A percentile compares a stretch with the other conserved stretches of the same genome.
These are phyloP conservation scores for Drosophila azteca DNA, from an alignment of 1,140 invertebrate genomes.

Conservation along the genomic window DNA sequence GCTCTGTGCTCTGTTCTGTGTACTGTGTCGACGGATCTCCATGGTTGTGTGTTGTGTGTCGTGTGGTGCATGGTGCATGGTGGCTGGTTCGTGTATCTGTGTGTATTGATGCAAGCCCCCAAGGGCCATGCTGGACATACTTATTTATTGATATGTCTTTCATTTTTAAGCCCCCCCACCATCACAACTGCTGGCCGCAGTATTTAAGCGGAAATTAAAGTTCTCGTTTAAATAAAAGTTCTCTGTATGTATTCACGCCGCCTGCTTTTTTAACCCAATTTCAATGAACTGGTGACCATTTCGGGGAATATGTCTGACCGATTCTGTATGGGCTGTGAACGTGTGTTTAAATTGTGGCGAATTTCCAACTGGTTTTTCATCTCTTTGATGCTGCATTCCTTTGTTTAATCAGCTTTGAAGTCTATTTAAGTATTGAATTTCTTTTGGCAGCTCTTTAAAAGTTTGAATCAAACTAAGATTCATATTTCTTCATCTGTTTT, in stretches of 20 bases:
- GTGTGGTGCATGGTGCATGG: neutral
- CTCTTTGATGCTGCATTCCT: too few species aligned
- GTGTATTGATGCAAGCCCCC: constrained; percentile 3
- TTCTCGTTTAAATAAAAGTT: constrained; percentile 14
- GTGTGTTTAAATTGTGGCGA: too few species aligned
- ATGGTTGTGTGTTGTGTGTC: neutral
- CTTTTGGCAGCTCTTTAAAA: constrained; percentile 5
- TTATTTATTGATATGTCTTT: constrained; percentile 74
- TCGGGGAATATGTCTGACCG: too few species aligned
- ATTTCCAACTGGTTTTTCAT: too few species aligned
- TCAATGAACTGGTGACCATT: too few species aligned
- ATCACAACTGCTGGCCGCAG: constrained; percentile 50
- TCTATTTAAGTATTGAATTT: constrained; percentile 25
- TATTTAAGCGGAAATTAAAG: constrained; percentile 76
- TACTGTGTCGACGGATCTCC: too few species aligned
- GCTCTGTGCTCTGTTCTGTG: too few species aligned
- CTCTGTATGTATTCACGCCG: constrained; percentile 1
- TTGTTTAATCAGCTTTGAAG: too few species aligned
- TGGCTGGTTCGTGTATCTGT: neutral
- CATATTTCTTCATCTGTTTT: too few species aligned
- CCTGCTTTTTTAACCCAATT: too few species aligned
- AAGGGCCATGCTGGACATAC: constrained; percentile 12
- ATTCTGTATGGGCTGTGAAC: too few species aligned
- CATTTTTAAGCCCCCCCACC: constrained; percentile 55
- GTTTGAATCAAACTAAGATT: too few species aligned